Percentiles rank a stretch among this genome's conserved stretches.
Conservation (phyloP, 2,113 vertebrate species). For the Cochlearius cochlearius region DNA sequence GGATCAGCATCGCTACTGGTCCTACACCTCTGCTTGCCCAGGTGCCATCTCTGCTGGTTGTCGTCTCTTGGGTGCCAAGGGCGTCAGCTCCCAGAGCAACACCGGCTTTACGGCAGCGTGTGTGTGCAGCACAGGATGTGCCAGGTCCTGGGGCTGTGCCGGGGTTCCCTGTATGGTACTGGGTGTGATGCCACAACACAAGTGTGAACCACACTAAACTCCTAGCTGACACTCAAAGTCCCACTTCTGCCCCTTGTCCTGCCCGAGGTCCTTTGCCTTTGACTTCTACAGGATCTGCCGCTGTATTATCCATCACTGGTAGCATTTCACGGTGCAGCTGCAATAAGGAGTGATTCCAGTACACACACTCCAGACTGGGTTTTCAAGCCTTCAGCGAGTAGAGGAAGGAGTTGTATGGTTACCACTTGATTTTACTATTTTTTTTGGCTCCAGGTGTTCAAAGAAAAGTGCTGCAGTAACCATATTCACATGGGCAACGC, state of each 20-base stretch:
- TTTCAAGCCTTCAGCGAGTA: neutral
- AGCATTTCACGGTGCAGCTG: neutral
- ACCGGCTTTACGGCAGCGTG: rapidly evolving
- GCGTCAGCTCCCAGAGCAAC: neutral
- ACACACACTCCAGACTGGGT: neutral
- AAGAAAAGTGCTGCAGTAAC: neutral
- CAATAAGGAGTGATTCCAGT: neutral
- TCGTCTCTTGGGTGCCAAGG: neutral
- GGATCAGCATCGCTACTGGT: neutral
- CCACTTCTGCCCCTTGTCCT: neutral
- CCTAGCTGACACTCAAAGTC: neutral
- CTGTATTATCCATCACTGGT: neutral
- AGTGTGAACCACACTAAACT: neutral
- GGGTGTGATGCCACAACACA: neutral
- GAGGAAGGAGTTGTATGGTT: neutral
- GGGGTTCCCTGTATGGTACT: neutral
- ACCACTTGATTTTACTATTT: neutral
- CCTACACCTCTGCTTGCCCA: neutral
- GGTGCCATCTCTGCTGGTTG: neutral
- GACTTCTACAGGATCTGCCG: neutral
- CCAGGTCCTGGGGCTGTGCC: neutral
- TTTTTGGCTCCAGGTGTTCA: neutral
- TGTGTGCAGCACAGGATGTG: rapidly evolving
- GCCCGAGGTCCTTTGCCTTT: neutral
- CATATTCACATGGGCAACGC: neutral